phyloP scores from a whole-genome alignment of 2,113 vertebrate genomes.

The Pseudorhombus dupliciocellatus region DNA sequence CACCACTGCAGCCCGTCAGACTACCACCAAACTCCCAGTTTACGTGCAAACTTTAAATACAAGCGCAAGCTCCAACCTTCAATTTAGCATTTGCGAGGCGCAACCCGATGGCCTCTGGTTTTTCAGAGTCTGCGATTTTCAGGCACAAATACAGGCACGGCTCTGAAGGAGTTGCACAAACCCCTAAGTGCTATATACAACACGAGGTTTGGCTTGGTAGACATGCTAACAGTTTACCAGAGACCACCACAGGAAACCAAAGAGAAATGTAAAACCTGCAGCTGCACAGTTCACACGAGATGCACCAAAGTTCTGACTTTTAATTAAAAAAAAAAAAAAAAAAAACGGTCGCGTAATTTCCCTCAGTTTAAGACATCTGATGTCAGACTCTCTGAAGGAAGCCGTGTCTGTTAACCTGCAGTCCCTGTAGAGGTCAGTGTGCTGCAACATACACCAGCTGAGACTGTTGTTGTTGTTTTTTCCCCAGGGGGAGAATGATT shows the following conservation, averaged over 20 bases:
- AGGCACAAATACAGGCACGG: slow-evolving; percentile 49
- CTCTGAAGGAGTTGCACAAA: slow-evolving; percentile 48
- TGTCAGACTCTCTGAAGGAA: background rate
- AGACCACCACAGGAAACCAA: slow-evolving; percentile 59
- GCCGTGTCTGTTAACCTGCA: background rate
- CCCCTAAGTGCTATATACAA: slow-evolving; percentile 50
- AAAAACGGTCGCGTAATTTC: too few species aligned
- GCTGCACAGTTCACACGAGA: background rate
- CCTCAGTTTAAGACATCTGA: background rate
- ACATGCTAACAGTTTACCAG: slow-evolving; percentile 65
- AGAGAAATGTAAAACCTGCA: slow-evolving; percentile 18
- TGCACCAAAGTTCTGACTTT: background rate
- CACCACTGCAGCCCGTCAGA: slow-evolving; percentile 41
- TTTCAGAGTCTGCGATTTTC: slow-evolving; percentile 59
- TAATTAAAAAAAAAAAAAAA: too few species aligned
- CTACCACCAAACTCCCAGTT: slow-evolving; percentile 47
- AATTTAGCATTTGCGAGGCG: slow-evolving; percentile 51
- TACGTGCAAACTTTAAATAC: slow-evolving; percentile 69
- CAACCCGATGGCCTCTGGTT: slow-evolving; percentile 35
- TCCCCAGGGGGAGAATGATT: slow-evolving; percentile 12
- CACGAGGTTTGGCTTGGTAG: slow-evolving; percentile 24
- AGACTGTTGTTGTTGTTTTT: background rate
- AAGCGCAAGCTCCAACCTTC: slow-evolving; percentile 46
- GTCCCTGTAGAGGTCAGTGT: slow-evolving; percentile 59
- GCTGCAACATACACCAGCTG: slow-evolving; percentile 6